Percentiles rank a stretch among this genome's conserved stretches.
These are phyloP conservation scores for Siphamia tubifer DNA, from an alignment of 2,113 vertebrate species.

Conservation along the genomic window DNA sequence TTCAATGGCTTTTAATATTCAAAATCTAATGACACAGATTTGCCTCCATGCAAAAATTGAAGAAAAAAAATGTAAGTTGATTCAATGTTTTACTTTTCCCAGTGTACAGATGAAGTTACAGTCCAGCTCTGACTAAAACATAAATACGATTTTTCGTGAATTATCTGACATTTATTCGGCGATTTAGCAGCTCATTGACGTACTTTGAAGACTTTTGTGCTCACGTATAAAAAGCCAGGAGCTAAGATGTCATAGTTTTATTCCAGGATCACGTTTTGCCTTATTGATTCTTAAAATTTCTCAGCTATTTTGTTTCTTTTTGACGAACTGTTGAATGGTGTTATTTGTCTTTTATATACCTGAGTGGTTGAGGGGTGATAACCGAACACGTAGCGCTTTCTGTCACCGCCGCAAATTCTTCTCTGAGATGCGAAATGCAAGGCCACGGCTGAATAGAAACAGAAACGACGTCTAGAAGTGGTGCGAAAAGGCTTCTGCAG, in stretches of 20 bases:
- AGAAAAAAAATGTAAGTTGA: too few species aligned
- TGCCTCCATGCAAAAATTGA: too few species aligned
- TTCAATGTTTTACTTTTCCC: too few species aligned
- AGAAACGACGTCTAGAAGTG: not conserved
- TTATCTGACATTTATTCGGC: too few species aligned
- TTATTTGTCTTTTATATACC: not conserved
- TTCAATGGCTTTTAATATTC: too few species aligned
- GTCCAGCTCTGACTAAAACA: too few species aligned
- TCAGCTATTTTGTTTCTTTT: not conserved
- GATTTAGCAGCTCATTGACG: not conserved
- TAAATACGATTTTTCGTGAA: too few species aligned
- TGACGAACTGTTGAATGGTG: not conserved
- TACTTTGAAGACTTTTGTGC: not conserved
- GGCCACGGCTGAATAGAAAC: not conserved
- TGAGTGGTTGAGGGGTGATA: not conserved
- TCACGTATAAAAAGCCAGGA: not conserved
- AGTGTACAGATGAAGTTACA: too few species aligned
- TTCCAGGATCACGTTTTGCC: constrained; percentile 37
- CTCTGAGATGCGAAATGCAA: not conserved
- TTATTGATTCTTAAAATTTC: constrained; percentile 39
- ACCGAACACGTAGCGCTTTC: too few species aligned
- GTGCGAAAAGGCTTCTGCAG: not conserved
- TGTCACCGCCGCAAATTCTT: too few species aligned
- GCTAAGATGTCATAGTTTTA: not conserved
- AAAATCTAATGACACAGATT: too few species aligned